A percentile compares a stretch with the other conserved stretches of the same genome.
Evolutionary conservation across 2,888 invertebrate genomes (phyloP).

Genomic region (Uropetala carovei): DNA sequence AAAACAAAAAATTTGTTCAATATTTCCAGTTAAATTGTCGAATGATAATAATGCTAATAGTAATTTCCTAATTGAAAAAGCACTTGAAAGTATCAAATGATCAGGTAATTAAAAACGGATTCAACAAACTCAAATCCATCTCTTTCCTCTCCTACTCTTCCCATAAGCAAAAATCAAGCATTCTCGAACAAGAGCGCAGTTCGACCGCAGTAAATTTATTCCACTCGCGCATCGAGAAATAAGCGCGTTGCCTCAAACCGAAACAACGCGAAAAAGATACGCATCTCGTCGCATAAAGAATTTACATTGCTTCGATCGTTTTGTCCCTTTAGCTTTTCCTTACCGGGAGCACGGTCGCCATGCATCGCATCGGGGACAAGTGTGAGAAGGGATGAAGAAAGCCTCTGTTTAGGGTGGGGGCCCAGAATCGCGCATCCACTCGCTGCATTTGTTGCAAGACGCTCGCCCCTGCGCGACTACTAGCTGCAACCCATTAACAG

Average conservation of each 20-base stretch:
- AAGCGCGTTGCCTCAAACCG: neutral
- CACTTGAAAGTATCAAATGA: too few relatives aligned
- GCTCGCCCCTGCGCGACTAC: neutral
- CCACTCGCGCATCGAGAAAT: constrained; percentile 14
- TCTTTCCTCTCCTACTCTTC: neutral
- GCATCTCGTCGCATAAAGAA: constrained; percentile 9
- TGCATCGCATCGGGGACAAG: neutral
- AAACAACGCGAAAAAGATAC: constrained; percentile 32
- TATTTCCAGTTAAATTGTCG: too few relatives aligned
- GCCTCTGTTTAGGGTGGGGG: neutral
- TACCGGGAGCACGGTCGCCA: neutral
- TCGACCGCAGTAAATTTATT: neutral
- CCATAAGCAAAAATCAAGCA: neutral
- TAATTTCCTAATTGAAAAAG: too few relatives aligned
- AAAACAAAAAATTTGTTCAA: too few relatives aligned
- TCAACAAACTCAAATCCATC: neutral
- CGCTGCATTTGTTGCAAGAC: neutral
- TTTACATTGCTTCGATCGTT: constrained; percentile 14
- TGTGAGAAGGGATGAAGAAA: neutral
- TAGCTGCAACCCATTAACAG: constrained; percentile 12
- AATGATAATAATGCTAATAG: too few relatives aligned
- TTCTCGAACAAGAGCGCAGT: neutral
- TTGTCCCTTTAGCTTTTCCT: neutral
- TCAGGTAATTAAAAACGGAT: too few relatives aligned
- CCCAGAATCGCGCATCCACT: neutral